A percentile compares a stretch with the other conserved stretches of the same genome.
Conservation (phyloP, 2,888 invertebrate genomes). For the Patella ulyssiponensis region DNA sequence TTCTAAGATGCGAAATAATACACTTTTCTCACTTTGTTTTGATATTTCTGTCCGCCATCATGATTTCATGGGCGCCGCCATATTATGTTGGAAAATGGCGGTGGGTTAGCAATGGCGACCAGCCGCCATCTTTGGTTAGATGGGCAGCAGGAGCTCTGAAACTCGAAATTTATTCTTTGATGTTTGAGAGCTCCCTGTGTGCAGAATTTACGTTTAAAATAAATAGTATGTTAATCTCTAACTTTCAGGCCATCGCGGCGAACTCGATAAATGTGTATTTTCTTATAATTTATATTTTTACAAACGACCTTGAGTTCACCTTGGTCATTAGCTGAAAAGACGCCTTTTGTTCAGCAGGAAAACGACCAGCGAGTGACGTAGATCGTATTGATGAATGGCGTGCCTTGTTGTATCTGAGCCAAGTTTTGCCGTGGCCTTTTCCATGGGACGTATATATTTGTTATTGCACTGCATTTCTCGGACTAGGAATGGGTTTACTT, state of each 20-base stretch:
- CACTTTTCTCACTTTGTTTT: constrained; percentile 63
- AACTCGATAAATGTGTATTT: too few relatives aligned
- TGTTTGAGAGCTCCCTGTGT: too few relatives aligned
- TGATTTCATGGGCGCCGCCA: constrained; percentile 77
- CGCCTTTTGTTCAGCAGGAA: not conserved
- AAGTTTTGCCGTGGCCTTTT: constrained; percentile 1
- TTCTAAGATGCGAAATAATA: too few relatives aligned
- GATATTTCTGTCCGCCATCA: constrained; percentile 75
- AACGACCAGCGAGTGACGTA: constrained; percentile 2
- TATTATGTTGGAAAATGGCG: constrained; percentile 77
- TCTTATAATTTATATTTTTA: not conserved
- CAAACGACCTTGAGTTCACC: constrained; percentile 11
- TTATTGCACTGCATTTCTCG: too few relatives aligned
- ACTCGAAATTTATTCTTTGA: not conserved
- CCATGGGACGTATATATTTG: not conserved
- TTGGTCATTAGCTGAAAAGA: not conserved
- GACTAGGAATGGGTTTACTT: not conserved
- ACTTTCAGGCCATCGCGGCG: not conserved
- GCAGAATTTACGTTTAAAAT: too few relatives aligned
- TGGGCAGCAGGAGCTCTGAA: constrained; percentile 2
- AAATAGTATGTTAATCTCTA: too few relatives aligned
- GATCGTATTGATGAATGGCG: constrained; percentile 5
- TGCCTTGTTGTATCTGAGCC: constrained; percentile 4
- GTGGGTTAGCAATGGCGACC: constrained; percentile 74
- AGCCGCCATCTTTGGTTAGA: constrained; percentile 69